These are phyloP conservation scores for Ranitomeya imitator DNA, from an alignment of 2,113 vertebrate genomes.

Conservation along the genomic window DNA sequence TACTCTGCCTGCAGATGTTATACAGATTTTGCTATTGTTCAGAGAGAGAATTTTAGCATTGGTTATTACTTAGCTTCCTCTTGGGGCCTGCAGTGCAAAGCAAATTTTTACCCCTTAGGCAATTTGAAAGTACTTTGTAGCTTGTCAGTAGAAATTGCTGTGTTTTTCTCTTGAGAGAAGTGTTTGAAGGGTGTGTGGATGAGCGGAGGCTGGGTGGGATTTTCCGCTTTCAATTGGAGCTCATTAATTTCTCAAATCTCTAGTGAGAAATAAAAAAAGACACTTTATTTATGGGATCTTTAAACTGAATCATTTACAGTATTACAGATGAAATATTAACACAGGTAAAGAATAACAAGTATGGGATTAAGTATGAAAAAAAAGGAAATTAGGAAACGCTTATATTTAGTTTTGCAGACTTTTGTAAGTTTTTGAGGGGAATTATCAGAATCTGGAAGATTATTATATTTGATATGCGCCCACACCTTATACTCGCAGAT, in stretches of 20 bases:
- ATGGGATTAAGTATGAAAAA: not conserved
- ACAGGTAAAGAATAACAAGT: constrained; percentile 51
- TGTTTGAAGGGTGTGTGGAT: constrained; percentile 57
- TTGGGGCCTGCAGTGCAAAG: constrained; percentile 55
- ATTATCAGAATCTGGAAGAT: not conserved
- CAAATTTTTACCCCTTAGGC: constrained; percentile 59
- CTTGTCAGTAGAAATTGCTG: constrained; percentile 58
- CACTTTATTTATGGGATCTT: constrained; percentile 55
- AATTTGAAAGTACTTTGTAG: constrained; percentile 58
- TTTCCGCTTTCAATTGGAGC: constrained; percentile 57
- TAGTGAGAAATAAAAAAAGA: constrained; percentile 46
- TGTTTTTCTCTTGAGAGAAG: constrained; percentile 51
- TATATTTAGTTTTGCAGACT: not conserved
- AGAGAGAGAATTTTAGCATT: constrained; percentile 57
- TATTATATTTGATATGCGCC: not conserved
- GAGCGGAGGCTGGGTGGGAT: constrained; percentile 53
- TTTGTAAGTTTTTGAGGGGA: not conserved
- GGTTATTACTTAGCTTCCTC: constrained; percentile 56
- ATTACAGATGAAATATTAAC: constrained; percentile 52
- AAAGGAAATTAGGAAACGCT: not conserved
- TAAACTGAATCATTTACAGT: constrained; percentile 51
- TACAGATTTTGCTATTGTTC: constrained; percentile 57
- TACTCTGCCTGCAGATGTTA: constrained; percentile 57
- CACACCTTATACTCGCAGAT: too few species aligned
- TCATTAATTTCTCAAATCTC: constrained; percentile 58